Conservation (phyloP, 2,888 invertebrate species). For the Hirtodrosophila duncani region DNA sequence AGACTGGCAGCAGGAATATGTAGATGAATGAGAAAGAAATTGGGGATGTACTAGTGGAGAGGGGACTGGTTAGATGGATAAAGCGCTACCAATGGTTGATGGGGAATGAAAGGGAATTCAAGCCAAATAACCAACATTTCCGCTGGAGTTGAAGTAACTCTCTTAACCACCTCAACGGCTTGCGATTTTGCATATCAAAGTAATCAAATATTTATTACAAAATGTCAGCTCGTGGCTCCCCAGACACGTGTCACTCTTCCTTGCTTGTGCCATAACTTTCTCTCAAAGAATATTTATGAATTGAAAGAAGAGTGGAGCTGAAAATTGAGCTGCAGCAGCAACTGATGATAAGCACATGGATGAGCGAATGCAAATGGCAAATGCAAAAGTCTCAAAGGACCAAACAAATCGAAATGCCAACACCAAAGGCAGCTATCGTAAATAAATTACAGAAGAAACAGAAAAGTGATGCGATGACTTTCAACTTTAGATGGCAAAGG, state of each 20-base stretch:
- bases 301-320: too few relatives aligned
- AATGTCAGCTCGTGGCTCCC: slow-evolving; percentile 37
- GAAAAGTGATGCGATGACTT: too few relatives aligned
- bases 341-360: slow-evolving; percentile 27
- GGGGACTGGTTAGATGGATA: not conserved
- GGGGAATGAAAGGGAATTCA: slow-evolving; percentile 19
- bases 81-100: too few relatives aligned
- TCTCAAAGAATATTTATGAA: slow-evolving; percentile 34
- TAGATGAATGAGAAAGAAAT: not conserved
- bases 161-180: slow-evolving; percentile 6
- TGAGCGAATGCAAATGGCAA: slow-evolving; percentile 28
- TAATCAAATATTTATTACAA: slow-evolving; percentile 46
- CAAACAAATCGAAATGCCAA: slow-evolving; percentile 38
- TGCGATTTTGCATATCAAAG: slow-evolving; percentile 43
- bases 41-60: not conserved
- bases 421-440: slow-evolving; percentile 28
- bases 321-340: slow-evolving; percentile 29
- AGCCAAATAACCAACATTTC: slow-evolving; percentile 34
- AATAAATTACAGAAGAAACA: slow-evolving; percentile 58
- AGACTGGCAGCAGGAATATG: slow-evolving; percentile 13
- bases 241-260: slow-evolving; percentile 30
- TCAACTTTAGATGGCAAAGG: too few relatives aligned
- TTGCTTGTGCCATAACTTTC: slow-evolving; percentile 6
- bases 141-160: slow-evolving; percentile 1
- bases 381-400: slow-evolving; percentile 42